These are phyloP conservation scores for Stegophylla sp. DNA, from an alignment of 2,888 invertebrate species.

Conservation along the genomic window DNA sequence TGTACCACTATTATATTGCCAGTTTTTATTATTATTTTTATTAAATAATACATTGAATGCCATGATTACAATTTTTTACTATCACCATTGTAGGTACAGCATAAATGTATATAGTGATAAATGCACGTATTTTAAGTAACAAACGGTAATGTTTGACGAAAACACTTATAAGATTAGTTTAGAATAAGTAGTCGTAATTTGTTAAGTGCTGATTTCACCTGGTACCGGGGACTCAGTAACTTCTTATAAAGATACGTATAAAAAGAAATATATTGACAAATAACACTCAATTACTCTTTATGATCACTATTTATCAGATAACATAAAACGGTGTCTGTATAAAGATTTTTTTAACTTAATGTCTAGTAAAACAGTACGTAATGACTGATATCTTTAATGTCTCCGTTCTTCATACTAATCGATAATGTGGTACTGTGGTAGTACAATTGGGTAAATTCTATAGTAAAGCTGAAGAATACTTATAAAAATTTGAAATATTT, in stretches of 20 bases:
- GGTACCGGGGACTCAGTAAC: conserved; percentile 41
- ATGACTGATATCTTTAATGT: not conserved
- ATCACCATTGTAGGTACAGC: not conserved
- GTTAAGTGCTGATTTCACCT: conserved; percentile 54
- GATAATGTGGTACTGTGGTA: too few species aligned
- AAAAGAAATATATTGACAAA: conserved; percentile 43
- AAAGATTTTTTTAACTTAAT: conserved; percentile 25
- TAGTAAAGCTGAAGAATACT: too few species aligned
- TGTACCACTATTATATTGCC: too few species aligned
- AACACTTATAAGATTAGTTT: conserved; percentile 58
- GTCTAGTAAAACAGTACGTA: not conserved
- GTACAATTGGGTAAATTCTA: too few species aligned
- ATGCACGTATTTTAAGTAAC: conserved; percentile 21
- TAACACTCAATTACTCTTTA: conserved; percentile 47
- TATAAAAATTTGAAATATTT: too few species aligned
- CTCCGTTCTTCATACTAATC: too few species aligned
- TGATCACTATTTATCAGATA: conserved; percentile 34
- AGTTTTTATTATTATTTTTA: not conserved
- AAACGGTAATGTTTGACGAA: conserved; percentile 38
- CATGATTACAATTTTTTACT: conserved; percentile 25
- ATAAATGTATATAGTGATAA: conserved; percentile 34
- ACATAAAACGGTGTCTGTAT: not conserved
- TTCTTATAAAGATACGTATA: conserved; percentile 22
- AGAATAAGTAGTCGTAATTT: conserved; percentile 51
- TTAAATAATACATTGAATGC: not conserved